Evolutionary conservation across 2,797 vertebrate genomes (phyloP).

Genomic region (Artibeus jamaicensis): DNA sequence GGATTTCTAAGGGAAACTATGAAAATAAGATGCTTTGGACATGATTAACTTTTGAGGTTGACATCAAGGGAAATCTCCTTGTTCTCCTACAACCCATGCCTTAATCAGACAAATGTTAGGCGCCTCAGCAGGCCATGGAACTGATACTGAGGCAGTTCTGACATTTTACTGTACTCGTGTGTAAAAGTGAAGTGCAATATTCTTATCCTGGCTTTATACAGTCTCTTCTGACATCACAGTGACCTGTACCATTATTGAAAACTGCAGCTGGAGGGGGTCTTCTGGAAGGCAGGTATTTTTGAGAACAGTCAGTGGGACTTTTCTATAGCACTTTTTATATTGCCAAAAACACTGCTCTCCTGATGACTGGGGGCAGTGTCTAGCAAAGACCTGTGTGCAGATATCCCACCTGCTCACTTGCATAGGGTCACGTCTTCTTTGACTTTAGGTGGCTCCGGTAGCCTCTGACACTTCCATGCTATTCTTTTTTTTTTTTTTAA

Average conservation of each 20-base stretch:
- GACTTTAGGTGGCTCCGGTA: background rate
- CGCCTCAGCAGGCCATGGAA: background rate
- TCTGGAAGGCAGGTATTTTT: background rate
- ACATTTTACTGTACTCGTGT: background rate
- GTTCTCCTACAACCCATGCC: background rate
- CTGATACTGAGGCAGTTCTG: background rate
- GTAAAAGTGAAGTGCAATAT: background rate
- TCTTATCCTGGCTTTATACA: background rate
- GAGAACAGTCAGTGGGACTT: background rate
- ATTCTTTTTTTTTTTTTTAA: background rate
- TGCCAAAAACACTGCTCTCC: background rate
- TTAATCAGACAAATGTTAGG: background rate
- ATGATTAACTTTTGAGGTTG: background rate
- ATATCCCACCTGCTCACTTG: background rate
- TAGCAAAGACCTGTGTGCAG: background rate
- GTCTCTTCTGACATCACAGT: background rate
- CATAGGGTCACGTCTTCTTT: background rate
- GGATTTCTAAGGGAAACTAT: background rate
- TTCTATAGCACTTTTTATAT: background rate
- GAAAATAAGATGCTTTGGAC: background rate
- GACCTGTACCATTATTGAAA: background rate
- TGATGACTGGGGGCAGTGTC: background rate
- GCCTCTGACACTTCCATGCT: background rate
- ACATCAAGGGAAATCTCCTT: background rate
- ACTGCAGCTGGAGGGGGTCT: too few species aligned